Evolutionary conservation across 2,113 vertebrate genomes (phyloP).

Genomic region (Glaucomys volans): DNA sequence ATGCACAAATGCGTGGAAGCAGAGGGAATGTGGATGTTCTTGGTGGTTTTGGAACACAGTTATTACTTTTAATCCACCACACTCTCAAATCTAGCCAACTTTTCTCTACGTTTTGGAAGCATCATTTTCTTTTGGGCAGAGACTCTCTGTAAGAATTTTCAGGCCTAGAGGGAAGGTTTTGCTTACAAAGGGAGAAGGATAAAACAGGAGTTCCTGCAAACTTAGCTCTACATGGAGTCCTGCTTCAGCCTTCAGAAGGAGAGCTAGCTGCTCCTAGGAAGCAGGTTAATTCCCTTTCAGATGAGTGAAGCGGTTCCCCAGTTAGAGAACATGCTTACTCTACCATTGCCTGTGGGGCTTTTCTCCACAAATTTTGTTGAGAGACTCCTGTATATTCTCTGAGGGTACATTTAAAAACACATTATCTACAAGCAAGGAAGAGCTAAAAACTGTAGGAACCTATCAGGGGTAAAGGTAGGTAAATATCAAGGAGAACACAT

Average conservation of each 20-base stretch:
- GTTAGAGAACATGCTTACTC: background rate
- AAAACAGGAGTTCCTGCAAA: background rate
- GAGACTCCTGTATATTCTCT: background rate
- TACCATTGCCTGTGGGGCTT: background rate
- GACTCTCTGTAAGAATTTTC: constrained; percentile 40
- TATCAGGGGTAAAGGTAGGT: background rate
- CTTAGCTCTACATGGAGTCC: background rate
- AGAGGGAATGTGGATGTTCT: background rate
- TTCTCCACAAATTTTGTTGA: background rate
- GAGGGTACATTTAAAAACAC: background rate
- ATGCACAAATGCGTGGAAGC: background rate
- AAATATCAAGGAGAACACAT: background rate
- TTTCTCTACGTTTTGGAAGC: constrained; percentile 47
- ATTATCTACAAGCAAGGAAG: background rate
- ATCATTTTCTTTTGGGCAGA: constrained; percentile 53
- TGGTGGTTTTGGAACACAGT: constrained; percentile 32
- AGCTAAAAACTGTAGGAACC: fast-evolving
- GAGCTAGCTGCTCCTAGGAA: background rate
- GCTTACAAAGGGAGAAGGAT: constrained; percentile 67
- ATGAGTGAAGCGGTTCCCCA: background rate
- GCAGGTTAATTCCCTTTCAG: constrained; percentile 40
- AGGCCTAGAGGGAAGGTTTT: constrained; percentile 49
- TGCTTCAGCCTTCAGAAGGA: background rate
- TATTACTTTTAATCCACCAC: constrained; percentile 62
- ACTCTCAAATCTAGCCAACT: constrained; percentile 56